These are phyloP conservation scores for Eristalinus sepulchralis DNA, from an alignment of 2,888 invertebrate genomes.

Conservation along the genomic window DNA sequence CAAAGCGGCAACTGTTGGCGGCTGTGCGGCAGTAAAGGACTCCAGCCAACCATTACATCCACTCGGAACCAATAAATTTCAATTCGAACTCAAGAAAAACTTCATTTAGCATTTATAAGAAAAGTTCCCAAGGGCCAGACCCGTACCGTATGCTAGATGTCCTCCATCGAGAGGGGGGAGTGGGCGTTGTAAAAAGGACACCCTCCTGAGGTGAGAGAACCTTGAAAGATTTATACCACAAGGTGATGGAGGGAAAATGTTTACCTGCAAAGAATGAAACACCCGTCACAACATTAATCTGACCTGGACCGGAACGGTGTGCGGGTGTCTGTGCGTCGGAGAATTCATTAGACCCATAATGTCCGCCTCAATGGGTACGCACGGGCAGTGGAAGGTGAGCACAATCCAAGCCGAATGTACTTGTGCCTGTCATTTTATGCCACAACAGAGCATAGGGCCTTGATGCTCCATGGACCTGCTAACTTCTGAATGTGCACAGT, in stretches of 20 bases:
- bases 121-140: slow-evolving; percentile 35
- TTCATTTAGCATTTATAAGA: slow-evolving; percentile 53
- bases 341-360: slow-evolving; percentile 26
- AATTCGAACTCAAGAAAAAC: slow-evolving; percentile 44
- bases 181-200: not conserved
- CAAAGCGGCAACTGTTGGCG: not conserved
- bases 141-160: not conserved
- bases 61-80: slow-evolving; percentile 47
- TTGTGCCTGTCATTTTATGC: not conserved
- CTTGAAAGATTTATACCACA: slow-evolving; percentile 34
- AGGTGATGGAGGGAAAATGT: slow-evolving; percentile 28
- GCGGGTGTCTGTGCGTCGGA: not conserved
- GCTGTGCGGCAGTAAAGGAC: not conserved
- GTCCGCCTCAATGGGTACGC: slow-evolving; percentile 14
- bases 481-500: slow-evolving; percentile 9
- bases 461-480: slow-evolving; percentile 7
- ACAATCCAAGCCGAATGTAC: not conserved
- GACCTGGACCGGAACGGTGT: not conserved
- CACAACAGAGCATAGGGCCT: not conserved
- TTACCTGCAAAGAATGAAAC: slow-evolving; percentile 8
- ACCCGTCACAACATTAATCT: slow-evolving; percentile 5
- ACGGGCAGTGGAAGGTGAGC: not conserved
- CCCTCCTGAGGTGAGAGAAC: slow-evolving; percentile 9
- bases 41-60: slow-evolving; percentile 19
- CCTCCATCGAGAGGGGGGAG: not conserved